Percentiles rank a stretch among this genome's conserved stretches.
phyloP scores from a whole-genome alignment of 2,797 vertebrate species.

The Remorina albescens region DNA sequence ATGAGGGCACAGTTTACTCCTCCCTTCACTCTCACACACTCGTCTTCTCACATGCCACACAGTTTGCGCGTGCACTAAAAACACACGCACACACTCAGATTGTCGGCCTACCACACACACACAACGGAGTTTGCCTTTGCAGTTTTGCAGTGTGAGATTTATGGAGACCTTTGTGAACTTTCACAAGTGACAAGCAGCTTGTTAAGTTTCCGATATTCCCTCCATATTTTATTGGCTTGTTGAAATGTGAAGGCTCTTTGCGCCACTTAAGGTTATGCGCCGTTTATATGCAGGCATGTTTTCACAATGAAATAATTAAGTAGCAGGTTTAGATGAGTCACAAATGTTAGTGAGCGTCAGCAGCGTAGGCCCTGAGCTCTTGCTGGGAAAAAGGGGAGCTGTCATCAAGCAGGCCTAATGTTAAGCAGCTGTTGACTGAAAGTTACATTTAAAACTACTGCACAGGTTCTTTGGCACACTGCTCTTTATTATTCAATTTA shows the following conservation, averaged over 20 bases:
- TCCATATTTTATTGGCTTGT: conserved; percentile 80
- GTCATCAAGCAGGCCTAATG: conserved; percentile 65
- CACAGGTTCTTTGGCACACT: conserved; percentile 6
- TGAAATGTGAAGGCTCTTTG: conserved; percentile 61
- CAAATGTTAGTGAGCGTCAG: conserved; percentile 74
- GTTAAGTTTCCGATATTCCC: conserved; percentile 73
- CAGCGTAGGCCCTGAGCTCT: conserved; percentile 45
- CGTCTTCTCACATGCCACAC: conserved; percentile 50
- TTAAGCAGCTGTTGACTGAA: conserved; percentile 78
- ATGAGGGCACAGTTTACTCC: conserved; percentile 53
- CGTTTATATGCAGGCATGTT: conserved; percentile 72
- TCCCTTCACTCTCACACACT: conserved; percentile 51
- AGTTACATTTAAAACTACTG: conserved; percentile 46
- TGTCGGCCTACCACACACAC: background rate
- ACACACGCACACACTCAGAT: conserved; percentile 5
- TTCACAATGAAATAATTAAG: conserved; percentile 84
- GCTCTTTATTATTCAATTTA: conserved; percentile 26
- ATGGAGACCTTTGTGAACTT: conserved; percentile 81
- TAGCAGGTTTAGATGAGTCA: conserved; percentile 86
- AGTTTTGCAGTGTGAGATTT: conserved; percentile 74
- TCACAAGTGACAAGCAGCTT: conserved; percentile 76
- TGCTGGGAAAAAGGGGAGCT: conserved; percentile 52
- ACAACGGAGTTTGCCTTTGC: conserved; percentile 50
- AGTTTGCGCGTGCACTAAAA: conserved; percentile 20
- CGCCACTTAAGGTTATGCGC: conserved; percentile 65